Conservation (phyloP, 2,797 vertebrate genomes). For the Macroramphosus scolopax region DNA sequence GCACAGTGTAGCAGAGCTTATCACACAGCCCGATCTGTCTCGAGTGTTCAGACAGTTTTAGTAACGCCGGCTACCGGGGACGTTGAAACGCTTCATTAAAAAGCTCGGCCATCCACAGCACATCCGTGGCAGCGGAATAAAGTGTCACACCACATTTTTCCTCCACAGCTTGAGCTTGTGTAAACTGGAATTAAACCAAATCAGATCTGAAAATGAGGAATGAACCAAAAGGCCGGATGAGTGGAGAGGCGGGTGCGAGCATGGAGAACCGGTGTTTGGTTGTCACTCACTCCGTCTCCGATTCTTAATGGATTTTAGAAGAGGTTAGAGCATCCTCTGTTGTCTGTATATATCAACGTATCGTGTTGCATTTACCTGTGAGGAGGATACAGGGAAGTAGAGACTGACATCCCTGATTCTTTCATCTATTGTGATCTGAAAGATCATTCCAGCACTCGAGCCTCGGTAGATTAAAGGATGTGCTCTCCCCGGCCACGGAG, state of each 20-base stretch:
- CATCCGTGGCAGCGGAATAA: slow-evolving; percentile 74
- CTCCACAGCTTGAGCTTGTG: slow-evolving; percentile 74
- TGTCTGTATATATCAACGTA: slow-evolving; percentile 43
- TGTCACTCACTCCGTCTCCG: slow-evolving; percentile 24
- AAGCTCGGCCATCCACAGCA: slow-evolving; percentile 64
- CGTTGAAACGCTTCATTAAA: slow-evolving; percentile 76
- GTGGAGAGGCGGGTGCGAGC: slow-evolving; percentile 26
- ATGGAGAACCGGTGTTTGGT: slow-evolving; percentile 29
- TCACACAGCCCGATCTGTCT: slow-evolving; percentile 75
- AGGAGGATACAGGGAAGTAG: slow-evolving; percentile 23
- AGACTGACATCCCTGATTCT: slow-evolving; percentile 44
- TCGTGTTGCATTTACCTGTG: slow-evolving; percentile 40
- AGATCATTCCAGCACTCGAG: slow-evolving; percentile 44
- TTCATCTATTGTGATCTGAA: slow-evolving; percentile 65
- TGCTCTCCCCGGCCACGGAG: slow-evolving; percentile 43
- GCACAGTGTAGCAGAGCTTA: slow-evolving; percentile 66
- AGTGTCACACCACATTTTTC: slow-evolving; percentile 80
- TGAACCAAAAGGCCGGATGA: slow-evolving; percentile 63
- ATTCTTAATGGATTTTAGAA: slow-evolving; percentile 33
- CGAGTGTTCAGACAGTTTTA: slow-evolving; percentile 68
- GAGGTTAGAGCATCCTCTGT: slow-evolving; percentile 34
- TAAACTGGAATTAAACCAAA: slow-evolving; percentile 74
- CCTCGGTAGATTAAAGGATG: slow-evolving; percentile 67
- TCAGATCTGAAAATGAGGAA: slow-evolving; percentile 78
- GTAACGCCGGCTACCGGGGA: slow-evolving; percentile 57